These are phyloP conservation scores for Propsilocerus akamusi DNA, from an alignment of 1,140 invertebrate species.

Conservation along the genomic window DNA sequence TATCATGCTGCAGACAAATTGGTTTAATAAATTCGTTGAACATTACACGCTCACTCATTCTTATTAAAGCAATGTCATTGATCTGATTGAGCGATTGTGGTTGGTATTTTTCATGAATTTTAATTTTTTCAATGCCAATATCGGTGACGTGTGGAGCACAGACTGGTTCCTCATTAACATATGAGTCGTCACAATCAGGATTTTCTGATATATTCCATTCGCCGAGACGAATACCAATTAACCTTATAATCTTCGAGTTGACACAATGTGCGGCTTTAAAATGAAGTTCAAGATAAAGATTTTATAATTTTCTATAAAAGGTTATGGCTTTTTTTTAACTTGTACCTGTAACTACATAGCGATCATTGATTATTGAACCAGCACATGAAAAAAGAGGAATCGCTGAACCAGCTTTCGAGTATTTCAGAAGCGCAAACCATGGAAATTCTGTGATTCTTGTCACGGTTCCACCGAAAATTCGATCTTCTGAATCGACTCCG, in stretches of 20 bases:
- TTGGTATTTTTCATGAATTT: slow-evolving; percentile 13
- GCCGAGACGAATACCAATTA: slow-evolving; percentile 33
- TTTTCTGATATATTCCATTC: slow-evolving; percentile 37
- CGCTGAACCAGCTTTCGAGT: background rate
- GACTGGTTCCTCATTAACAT: background rate
- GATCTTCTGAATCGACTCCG: background rate
- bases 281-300: background rate
- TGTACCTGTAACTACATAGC: slow-evolving; percentile 34
- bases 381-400: slow-evolving; percentile 26
- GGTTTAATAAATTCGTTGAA: slow-evolving; percentile 40
- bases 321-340: background rate
- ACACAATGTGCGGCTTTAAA: slow-evolving; percentile 5
- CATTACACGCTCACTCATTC: slow-evolving; percentile 28
- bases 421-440: background rate
- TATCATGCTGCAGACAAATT: slow-evolving; percentile 40
- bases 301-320: background rate
- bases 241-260: background rate
- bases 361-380: slow-evolving; percentile 32
- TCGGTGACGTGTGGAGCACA: slow-evolving; percentile 7
- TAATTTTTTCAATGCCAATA: slow-evolving; percentile 12
- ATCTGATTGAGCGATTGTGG: slow-evolving; percentile 12
- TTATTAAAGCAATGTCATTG: slow-evolving; percentile 42
- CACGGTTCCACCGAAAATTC: background rate
- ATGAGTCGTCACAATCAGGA: slow-evolving; percentile 28
- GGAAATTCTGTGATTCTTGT: background rate